These are phyloP conservation scores for Coilia nasus DNA, from an alignment of 2,797 vertebrate species.

Conservation along the genomic window DNA sequence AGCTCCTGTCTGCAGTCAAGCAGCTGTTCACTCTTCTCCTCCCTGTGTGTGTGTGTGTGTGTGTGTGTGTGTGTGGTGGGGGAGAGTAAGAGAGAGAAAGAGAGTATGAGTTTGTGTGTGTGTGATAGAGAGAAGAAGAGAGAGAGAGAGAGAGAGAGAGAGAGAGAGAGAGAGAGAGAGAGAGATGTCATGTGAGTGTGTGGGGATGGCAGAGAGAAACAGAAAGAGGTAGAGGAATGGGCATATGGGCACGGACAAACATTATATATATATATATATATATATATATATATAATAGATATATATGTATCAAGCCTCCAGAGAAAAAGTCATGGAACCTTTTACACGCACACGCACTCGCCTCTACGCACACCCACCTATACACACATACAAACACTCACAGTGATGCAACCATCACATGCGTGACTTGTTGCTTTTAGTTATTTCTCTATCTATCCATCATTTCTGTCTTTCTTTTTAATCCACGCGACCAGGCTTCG, in stretches of 20 bases:
- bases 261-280: background rate
- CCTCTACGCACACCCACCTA: background rate
- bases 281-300: background rate
- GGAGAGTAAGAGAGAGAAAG: too few relatives aligned
- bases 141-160: background rate
- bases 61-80: conserved; percentile 17
- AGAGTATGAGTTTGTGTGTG: background rate
- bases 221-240: too few relatives aligned
- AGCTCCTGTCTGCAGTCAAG: conserved; percentile 90
- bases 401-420: conserved; percentile 1
- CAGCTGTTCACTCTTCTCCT: conserved; percentile 93
- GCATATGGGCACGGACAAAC: too few relatives aligned
- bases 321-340: background rate
- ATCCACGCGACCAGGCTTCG: conserved; percentile 4
- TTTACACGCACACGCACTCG: background rate
- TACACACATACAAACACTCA: background rate
- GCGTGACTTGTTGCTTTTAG: background rate
- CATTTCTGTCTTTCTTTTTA: background rate
- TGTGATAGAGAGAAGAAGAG: background rate
- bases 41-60: conserved; percentile 66
- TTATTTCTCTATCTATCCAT: background rate
- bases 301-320: background rate
- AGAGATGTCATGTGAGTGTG: too few relatives aligned
- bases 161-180: background rate
- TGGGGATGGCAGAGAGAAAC: too few relatives aligned